These are phyloP conservation scores for Anticlea derivata DNA, from an alignment of 2,888 invertebrate species.

Conservation along the genomic window DNA sequence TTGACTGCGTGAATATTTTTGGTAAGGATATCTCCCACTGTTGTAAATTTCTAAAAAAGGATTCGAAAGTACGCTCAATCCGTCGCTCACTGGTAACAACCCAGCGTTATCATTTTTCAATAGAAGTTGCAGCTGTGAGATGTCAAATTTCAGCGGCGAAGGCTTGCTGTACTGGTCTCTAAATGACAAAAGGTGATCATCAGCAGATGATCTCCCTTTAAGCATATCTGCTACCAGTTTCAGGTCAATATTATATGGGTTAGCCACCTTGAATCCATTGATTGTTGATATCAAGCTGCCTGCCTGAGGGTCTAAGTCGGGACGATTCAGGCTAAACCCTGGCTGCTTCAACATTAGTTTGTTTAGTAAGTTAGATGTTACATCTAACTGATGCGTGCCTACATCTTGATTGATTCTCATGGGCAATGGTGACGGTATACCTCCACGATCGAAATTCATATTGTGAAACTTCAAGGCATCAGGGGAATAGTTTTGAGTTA, in stretches of 20 bases:
- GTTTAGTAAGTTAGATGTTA: conserved; percentile 61
- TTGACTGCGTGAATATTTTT: conserved; percentile 77
- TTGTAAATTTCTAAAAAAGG: conserved; percentile 68
- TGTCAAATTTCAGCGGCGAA: conserved; percentile 62
- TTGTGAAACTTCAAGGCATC: conserved; percentile 59
- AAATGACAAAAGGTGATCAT: conserved; percentile 62
- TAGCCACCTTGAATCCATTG: conserved; percentile 78
- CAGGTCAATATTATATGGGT: conserved; percentile 79
- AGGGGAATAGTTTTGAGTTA: conserved; percentile 59
- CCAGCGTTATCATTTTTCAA: conserved; percentile 66
- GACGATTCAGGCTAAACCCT: conserved; percentile 53
- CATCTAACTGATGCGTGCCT: conserved; percentile 71
- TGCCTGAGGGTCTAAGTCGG: conserved; percentile 60
- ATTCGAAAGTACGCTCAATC: conserved; percentile 53
- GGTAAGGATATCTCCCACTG: conserved; percentile 65
- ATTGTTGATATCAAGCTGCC: conserved; percentile 64
- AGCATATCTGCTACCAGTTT: conserved; percentile 77
- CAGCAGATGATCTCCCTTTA: conserved; percentile 66
- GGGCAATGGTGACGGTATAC: conserved; percentile 64
- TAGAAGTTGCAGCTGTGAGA: conserved; percentile 66
- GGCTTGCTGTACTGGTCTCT: conserved; percentile 64
- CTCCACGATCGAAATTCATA: conserved; percentile 61
- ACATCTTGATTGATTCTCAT: conserved; percentile 74
- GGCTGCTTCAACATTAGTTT: conserved; percentile 67
- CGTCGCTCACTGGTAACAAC: conserved; percentile 52